phyloP scores from a whole-genome alignment of 2,113 vertebrate species.

The Chascanopsetta lugubris region DNA sequence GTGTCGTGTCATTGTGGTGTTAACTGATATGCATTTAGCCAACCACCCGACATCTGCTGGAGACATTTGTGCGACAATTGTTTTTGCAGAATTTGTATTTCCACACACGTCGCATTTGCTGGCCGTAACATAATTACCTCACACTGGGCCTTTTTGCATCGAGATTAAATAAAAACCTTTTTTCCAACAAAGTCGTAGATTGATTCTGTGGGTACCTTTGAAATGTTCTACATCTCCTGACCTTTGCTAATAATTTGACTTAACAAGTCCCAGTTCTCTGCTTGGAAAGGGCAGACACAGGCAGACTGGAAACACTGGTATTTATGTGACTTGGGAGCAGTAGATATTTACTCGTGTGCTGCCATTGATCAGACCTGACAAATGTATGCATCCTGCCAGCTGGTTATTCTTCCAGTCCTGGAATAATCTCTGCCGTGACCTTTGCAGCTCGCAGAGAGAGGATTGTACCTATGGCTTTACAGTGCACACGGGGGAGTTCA shows the following conservation, averaged over 20 bases:
- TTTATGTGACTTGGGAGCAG: constrained; percentile 84
- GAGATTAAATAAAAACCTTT: constrained; percentile 24
- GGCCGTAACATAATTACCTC: not conserved
- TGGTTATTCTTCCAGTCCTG: constrained; percentile 45
- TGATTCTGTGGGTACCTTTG: constrained; percentile 76
- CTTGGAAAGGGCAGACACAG: constrained; percentile 86
- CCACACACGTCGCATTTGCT: not conserved
- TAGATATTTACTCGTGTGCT: constrained; percentile 79
- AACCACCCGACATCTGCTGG: not conserved
- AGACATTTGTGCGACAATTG: constrained; percentile 8
- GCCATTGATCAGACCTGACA: constrained; percentile 82
- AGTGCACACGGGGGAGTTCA: not conserved
- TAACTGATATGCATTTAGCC: not conserved
- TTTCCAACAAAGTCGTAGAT: constrained; percentile 45
- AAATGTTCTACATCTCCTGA: constrained; percentile 85
- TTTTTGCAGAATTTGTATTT: constrained; percentile 4
- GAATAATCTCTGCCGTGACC: constrained; percentile 51
- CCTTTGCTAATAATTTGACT: constrained; percentile 96
- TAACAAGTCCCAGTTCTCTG: constrained; percentile 83
- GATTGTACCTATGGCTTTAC: constrained; percentile 17
- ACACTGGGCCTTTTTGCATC: constrained; percentile 3
- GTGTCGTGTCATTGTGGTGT: not conserved
- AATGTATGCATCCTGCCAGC: constrained; percentile 71
- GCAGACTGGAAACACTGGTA: constrained; percentile 85
- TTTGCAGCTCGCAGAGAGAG: constrained; percentile 39